Conservation (phyloP, 1,140 invertebrate species). For the Drosophila pectinifera region DNA sequence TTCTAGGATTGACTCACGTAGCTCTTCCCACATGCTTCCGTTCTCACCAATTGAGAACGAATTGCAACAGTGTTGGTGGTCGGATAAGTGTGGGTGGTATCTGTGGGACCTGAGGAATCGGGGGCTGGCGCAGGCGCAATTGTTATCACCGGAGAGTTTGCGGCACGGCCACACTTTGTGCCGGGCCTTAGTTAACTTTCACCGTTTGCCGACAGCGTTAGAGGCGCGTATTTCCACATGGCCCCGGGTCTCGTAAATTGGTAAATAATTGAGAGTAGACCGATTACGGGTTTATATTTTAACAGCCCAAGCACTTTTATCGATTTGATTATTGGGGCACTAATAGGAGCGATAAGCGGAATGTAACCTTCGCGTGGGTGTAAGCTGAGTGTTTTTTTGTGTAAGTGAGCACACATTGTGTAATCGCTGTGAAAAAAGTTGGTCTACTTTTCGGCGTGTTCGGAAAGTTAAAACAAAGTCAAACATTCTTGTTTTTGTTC, state of each 20-base stretch:
- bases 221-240: conserved; percentile 16
- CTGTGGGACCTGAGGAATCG: neutral
- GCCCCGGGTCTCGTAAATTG: conserved; percentile 24
- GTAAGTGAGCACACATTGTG: conserved; percentile 34
- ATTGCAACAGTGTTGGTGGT: conserved; percentile 25
- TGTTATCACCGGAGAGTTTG: conserved; percentile 9
- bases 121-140: conserved; percentile 34
- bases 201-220: conserved; percentile 37
- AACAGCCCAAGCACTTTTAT: conserved; percentile 10
- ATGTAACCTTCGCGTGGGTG: conserved; percentile 7
- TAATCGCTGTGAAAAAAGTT: conserved; percentile 23
- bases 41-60: conserved; percentile 23
- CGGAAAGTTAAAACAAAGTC: conserved; percentile 27
- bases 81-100: conserved; percentile 41
- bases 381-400: neutral
- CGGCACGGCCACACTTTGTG: conserved; percentile 10
- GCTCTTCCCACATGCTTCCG: conserved; percentile 6
- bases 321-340: conserved; percentile 11
- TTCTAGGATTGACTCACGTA: neutral
- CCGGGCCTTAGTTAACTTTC: conserved; percentile 38
- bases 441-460: conserved; percentile 36
- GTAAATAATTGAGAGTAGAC: conserved; percentile 33
- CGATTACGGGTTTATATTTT: conserved; percentile 23
- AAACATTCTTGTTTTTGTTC: conserved; percentile 23
- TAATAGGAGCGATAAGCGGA: conserved; percentile 25